Base-by-base conservation (phyloP, 1,140 invertebrate species). In the Microvelia longipes region DNA sequence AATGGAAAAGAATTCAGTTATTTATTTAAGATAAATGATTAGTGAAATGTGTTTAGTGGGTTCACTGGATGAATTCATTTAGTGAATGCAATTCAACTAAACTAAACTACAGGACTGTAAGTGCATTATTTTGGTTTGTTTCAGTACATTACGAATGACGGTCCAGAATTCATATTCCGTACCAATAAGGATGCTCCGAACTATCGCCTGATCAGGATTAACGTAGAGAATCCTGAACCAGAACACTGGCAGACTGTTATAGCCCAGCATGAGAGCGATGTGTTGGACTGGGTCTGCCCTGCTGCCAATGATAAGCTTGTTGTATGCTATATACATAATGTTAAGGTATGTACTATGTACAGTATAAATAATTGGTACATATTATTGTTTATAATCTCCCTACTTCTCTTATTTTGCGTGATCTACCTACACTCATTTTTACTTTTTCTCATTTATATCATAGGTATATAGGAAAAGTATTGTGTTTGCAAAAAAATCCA, bases 141-240 rank as follows among this genome's bases (percentile, higher is more conserved):
- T 70, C 81, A 96, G 88, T 98, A 96, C 78, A 83, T 98, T 19
- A 94, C 94, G 25, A 98, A 97, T 81, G 85, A 90, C 73, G 94
- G 88, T 13, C 83, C 86, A 0, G 84, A 90, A 71, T 90, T 89
- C 73, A 87, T 93, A 75, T 93, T 99, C 77, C 87, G 89, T 28
- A 98, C 96, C 28, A 98, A 98, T 80, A 92, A 93, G 81, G 86
- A 94, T 80, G 92, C 96, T 19, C 89, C 93, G 25, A 95, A 94
- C 78, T 96, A 93, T 79, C 86, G 89, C 72, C 81, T 98, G 19
- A 88, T 98, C 74, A 85, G 85, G 71, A 93, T 98, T 73, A 92
- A 98, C 81, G 85, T 98, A n/a, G 80, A 86, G 70, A 86, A 92
- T 75, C 87, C 87, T 28, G 81, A 81, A 5, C 82, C 90, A 80